Percentiles rank a stretch among this genome's conserved stretches.
These are phyloP conservation scores for Meta bourneti DNA, from an alignment of 2,888 invertebrate genomes.

Conservation along the genomic window DNA sequence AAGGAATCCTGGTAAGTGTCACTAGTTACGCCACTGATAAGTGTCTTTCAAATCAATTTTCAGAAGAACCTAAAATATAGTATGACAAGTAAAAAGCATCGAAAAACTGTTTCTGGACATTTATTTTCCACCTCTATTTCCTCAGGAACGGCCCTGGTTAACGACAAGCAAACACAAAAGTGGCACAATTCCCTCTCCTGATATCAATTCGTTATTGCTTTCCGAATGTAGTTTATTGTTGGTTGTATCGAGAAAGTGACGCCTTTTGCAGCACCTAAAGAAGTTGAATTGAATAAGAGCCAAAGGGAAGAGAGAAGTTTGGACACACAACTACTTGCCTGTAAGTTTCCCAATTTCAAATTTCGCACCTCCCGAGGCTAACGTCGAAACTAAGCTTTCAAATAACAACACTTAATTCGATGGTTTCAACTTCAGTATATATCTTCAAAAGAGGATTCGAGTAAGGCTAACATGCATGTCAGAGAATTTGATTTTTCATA, in stretches of 20 bases:
- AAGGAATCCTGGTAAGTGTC: too few species aligned
- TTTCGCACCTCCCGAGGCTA: slow-evolving; percentile 22
- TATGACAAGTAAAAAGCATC: too few species aligned
- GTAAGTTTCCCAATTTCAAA: neutral
- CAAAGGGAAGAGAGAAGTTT: neutral
- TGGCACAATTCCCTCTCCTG: too few species aligned
- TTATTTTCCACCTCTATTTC: too few species aligned
- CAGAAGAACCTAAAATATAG: too few species aligned
- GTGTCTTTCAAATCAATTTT: too few species aligned
- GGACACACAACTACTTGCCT: neutral
- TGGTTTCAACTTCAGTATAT: slow-evolving; percentile 57
- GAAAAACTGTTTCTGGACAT: too few species aligned
- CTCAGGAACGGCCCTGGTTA: too few species aligned
- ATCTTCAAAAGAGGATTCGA: slow-evolving; percentile 48
- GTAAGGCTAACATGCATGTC: slow-evolving; percentile 69
- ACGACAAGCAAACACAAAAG: too few species aligned
- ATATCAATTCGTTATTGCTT: slow-evolving; percentile 27
- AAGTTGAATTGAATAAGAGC: neutral
- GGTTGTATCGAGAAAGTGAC: neutral
- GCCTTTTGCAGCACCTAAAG: slow-evolving; percentile 29
- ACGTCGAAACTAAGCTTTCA: slow-evolving; percentile 57
- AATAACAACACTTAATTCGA: slow-evolving; percentile 48
- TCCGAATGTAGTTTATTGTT: slow-evolving; percentile 9
- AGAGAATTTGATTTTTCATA: slow-evolving; percentile 35
- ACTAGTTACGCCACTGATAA: too few species aligned